Conservation (phyloP, 2,888 invertebrate genomes). For the Iphiclides podalirius region DNA sequence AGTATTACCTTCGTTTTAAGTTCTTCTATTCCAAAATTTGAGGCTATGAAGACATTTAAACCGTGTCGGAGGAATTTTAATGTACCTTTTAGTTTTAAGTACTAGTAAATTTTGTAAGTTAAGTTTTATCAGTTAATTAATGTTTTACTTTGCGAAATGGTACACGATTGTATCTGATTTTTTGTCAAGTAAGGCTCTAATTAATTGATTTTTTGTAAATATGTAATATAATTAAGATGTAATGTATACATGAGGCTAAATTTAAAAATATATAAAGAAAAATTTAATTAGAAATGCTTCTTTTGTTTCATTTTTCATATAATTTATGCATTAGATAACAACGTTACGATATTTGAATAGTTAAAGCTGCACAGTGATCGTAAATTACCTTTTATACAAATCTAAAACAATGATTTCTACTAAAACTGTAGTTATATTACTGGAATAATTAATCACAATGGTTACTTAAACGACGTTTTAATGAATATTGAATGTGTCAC, state of each 20-base stretch:
- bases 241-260: constrained; percentile 61
- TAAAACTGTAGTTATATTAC: background rate
- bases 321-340: too few relatives aligned
- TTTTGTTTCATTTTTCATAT: constrained; percentile 41
- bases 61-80: constrained; percentile 41
- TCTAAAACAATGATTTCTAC: background rate
- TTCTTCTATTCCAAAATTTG: constrained; percentile 56
- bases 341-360: too few relatives aligned
- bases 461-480: constrained; percentile 12
- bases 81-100: constrained; percentile 33
- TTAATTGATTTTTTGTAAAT: constrained; percentile 58
- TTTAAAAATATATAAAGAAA: constrained; percentile 46
- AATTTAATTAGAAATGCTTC: constrained; percentile 39
- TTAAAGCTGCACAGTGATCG: background rate
- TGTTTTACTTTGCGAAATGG: constrained; percentile 10
- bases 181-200: constrained; percentile 16
- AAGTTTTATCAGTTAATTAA: constrained; percentile 20
- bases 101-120: constrained; percentile 23
- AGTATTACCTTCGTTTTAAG: constrained; percentile 72
- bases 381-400: background rate
- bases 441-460: constrained; percentile 1
- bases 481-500: constrained; percentile 20
- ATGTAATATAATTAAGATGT: constrained; percentile 42
- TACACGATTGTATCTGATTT: background rate
- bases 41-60: constrained; percentile 58